Conservation (phyloP, 1,140 invertebrate species). For the Platorchestia sp. region DNA sequence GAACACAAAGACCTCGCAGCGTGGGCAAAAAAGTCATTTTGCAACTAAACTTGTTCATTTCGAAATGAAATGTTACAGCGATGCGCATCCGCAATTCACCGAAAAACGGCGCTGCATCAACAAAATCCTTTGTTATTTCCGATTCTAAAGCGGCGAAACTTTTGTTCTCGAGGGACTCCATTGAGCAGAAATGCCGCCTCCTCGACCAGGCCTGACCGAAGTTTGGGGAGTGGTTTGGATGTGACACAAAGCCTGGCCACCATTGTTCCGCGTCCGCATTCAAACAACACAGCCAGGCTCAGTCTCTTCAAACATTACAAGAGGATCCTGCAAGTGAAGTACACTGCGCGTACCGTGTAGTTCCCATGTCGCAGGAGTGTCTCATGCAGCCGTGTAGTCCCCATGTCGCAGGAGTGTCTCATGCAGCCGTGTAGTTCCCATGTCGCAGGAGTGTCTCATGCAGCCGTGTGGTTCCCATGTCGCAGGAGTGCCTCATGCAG, state of each 20-base stretch:
- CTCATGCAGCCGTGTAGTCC: too few relatives aligned
- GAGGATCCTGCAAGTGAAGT: neutral
- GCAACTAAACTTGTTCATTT: neutral
- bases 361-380: too few relatives aligned
- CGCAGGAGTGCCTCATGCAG: too few relatives aligned
- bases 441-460: too few relatives aligned
- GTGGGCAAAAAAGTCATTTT: neutral
- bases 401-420: too few relatives aligned
- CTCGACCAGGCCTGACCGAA: neutral
- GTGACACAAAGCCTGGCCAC: neutral
- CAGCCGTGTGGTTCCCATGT: too few relatives aligned
- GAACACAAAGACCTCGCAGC: neutral
- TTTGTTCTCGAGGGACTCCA: neutral
- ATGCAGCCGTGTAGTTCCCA: too few relatives aligned
- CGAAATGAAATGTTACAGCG: neutral
- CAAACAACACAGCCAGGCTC: neutral
- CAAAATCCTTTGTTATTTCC: neutral
- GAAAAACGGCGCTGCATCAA: neutral
- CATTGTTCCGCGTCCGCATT: neutral
- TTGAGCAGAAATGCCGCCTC: neutral
- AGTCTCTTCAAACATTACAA: neutral
- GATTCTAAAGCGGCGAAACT: neutral
- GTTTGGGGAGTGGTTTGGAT: neutral
- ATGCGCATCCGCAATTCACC: neutral
- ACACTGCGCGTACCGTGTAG: too few relatives aligned